These are phyloP conservation scores for Rhyzopertha dominica DNA, from an alignment of 1,140 invertebrate species.

Conservation along the genomic window DNA sequence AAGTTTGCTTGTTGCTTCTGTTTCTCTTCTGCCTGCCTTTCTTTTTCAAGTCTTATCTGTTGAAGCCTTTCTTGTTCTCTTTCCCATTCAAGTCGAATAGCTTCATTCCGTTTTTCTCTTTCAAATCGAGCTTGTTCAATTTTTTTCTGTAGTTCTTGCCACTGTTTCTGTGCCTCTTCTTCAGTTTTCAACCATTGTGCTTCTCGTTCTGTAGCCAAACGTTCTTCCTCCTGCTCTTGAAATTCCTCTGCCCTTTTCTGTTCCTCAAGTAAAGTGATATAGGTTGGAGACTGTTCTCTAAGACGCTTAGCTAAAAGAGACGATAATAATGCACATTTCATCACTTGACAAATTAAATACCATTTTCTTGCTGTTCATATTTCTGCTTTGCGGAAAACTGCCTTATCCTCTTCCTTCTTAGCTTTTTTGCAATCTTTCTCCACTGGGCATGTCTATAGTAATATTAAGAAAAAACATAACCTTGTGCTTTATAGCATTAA, in stretches of 20 bases:
- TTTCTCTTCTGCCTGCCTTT: constrained; percentile 43
- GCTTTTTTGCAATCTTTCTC: constrained; percentile 48
- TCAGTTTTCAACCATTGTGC: constrained; percentile 44
- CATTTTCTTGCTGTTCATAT: constrained; percentile 32
- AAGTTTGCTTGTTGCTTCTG: constrained; percentile 45
- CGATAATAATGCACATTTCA: constrained; percentile 11
- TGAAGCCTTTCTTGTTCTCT: constrained; percentile 40
- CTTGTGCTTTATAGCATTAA: constrained; percentile 4
- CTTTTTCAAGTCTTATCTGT: constrained; percentile 49
- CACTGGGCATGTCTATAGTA: constrained; percentile 44
- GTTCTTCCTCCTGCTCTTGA: constrained; percentile 32
- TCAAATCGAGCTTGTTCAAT: constrained; percentile 26
- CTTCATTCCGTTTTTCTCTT: constrained; percentile 32
- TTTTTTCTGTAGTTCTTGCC: constrained; percentile 39
- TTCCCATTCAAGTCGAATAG: constrained; percentile 39
- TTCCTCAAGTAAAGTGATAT: constrained; percentile 35
- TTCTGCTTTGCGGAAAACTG: constrained; percentile 42
- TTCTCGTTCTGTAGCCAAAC: constrained; percentile 34
- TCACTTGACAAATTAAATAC: constrained; percentile 19
- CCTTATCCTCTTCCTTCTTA: constrained; percentile 44
- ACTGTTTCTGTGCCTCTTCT: constrained; percentile 42
- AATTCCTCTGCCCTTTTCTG: constrained; percentile 36
- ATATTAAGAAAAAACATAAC: constrained; percentile 43
- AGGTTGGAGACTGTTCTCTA: constrained; percentile 38
- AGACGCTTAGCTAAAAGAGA: constrained; percentile 30